Base-by-base conservation (phyloP, 2,888 invertebrate genomes). In the Lapara coniferarum region DNA sequence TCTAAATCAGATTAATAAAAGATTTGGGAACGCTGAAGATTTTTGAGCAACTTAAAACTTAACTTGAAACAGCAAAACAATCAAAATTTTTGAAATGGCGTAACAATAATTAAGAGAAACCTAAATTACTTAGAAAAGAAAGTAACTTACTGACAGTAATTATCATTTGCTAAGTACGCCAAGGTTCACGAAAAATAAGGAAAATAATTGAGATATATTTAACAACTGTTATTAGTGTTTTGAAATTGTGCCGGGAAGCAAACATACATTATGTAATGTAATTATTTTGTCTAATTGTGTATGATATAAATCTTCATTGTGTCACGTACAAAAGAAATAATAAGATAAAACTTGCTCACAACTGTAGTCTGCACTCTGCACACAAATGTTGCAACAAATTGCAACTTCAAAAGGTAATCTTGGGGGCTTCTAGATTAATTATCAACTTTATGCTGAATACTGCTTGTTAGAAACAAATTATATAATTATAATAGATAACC, bases 51-150 rank as follows among this genome's bases (percentile, higher is more conserved):
- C 25, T 25, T 25, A 25, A 25, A 25, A 25, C 25, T 25, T 25
- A 25, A 25, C 25, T 25, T 25, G 6, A 10, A 56, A 56, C n/a
- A 63, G 44, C 5, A 63, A 44, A 19, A 46, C 7, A 49, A 49
- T 63, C 49, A 16, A 46, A 49, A 49, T 19, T 25, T 19, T 49
- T 63, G 19, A 19, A 63, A 6, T 63, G 46, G 19, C 63, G 63
- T 46, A 63, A 63, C 59, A 59, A 19, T 49, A 16, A 59, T 59
- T 63, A 63, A 19, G 49, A 19, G 63, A 63, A 6, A 63, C 49
- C 44, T 46, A 46, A 63, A 46, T 63, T 49, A 63, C 19, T 10
- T 56, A 63, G 49, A 63, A 63, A 63, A 16, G 63, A 63, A 63
- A 63, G 63, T 63, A 25, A 25, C 25, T 25, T 13, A 13, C 46